Base-by-base conservation (phyloP, 2,888 invertebrate genomes). In the Coecobrya sp. region DNA sequence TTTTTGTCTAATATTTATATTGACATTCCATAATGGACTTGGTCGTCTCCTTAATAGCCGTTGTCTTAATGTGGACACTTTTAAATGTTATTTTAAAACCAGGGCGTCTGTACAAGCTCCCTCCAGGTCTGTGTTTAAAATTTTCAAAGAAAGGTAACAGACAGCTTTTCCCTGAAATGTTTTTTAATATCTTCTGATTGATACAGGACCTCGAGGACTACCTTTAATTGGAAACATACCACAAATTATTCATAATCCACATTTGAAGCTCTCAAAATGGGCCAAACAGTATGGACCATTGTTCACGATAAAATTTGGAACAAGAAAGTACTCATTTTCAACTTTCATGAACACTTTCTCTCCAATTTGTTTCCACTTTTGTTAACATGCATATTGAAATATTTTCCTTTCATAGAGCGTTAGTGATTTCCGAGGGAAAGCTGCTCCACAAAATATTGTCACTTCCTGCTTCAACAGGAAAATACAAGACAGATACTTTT, bases 201-300 rank as follows among this genome's bases (percentile, higher is more conserved):
- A 11, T 42, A 19, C 45, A 82, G 89, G 89, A n/a, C 86, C 84
- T 30, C 13, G 73, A 0, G 65, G 86, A 0, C 45, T 79, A 16
- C 84, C 89, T 11, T 10, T 89, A 4, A 13, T 89, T 1, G 89
- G 89, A 27, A 84, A 89, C 22, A 25, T 84, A 0, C 25, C 52
- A 7, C 84, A 89, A 73, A 70, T 89, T 25, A 22, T 62, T 8
- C 30, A 36, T 0, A 59, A 68, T 27, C 70, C 84, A 0, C 89
- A 89, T 55, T n/a, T 84, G 11, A 45, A 65, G n/a, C 22, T 89
- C 8, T 81, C 84, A 8, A 8, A 84, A 59, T 89, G 89, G 89
- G 70, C 59, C 0, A 36, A 42, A 36, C 10, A 59, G 8, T 84
- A 59, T 73, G 89, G 89, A 16, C 3, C 10, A 7, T 7, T 89